Evolutionary conservation across 2,113 vertebrate genomes (phyloP), one percentile per base, ranked within the genome.

Genomic region (Oncorhynchus keta): DNA sequence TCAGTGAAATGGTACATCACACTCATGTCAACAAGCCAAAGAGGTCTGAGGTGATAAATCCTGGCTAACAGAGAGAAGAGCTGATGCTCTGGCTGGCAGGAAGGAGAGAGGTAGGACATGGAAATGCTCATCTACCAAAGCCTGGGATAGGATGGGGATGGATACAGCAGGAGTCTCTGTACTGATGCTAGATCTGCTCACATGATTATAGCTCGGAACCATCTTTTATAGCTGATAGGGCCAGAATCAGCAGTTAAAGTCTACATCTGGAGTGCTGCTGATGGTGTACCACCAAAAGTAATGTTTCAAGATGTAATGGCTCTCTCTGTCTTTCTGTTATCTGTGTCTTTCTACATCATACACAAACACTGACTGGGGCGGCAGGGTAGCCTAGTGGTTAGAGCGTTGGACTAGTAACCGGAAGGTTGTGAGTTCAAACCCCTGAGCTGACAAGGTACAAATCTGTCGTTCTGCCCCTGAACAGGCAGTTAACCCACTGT

Each of bases 21-120:
- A 83, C 82, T 86, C 83, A 68, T 88, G 92, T 91, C 91, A 90
- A 91, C 51, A 91, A 91, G 86, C 84, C 14, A 4, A 14, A 76
- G 79, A 87, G 89, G 92, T 87, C 85, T 77, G 82, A 85, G 79
- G 84, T 88, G 86, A 92, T 93, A 93, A 91, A 91, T 92, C 87
- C 81, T 81, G 72, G 81, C 82, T 87, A 90, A 90, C 86, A 26
- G 61, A 26, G 24, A 26, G 61, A 45, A 64, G 39, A 22, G 61
- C 3, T 72, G 69, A n/a, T 80, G 79, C 79, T 81, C 78, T 77
- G 83, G 70, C 70, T 67, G 75, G 48, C 75, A 71, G 80, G 81
- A 82, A 75, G 48, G 45, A 68, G 67, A 22, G 64, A 82, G 72
- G 73, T 3, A 28, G 13, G 26, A 12, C 12, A 1, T 24, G 14